Conservation (phyloP, 2,113 vertebrate genomes). For the Ellobius talpinus region DNA sequence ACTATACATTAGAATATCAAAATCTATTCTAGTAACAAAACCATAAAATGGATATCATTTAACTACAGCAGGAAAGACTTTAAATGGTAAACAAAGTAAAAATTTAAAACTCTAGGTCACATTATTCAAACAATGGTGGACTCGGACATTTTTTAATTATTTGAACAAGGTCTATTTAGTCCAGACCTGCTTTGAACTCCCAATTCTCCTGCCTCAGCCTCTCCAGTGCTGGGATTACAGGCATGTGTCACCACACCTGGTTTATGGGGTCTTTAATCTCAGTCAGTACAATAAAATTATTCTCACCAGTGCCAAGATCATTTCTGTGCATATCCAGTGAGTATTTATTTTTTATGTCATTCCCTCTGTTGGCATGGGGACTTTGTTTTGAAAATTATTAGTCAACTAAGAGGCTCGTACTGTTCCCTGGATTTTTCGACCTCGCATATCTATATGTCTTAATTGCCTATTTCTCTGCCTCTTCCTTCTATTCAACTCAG, state of each 20-base stretch:
- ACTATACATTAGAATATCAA: slow-evolving; percentile 16
- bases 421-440: not conserved
- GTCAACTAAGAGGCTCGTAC: not conserved
- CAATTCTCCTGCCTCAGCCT: not conserved
- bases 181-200: not conserved
- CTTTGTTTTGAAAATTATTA: slow-evolving; percentile 12
- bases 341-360: not conserved
- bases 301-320: slow-evolving; percentile 2
- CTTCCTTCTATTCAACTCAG: not conserved
- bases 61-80: not conserved
- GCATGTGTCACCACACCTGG: not conserved
- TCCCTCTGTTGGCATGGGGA: not conserved
- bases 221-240: too few relatives aligned
- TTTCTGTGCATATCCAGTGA: not conserved
- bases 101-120: not conserved
- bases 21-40: slow-evolving; percentile 24
- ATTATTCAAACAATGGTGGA: not conserved
- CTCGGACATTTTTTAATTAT: not conserved
- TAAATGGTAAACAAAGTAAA: not conserved
- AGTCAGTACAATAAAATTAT: slow-evolving; percentile 6
- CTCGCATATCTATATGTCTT: not conserved
- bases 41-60: slow-evolving; percentile 26
- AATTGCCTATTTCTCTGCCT: not conserved
- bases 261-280: not conserved
- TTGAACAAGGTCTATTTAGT: not conserved